Evolutionary conservation across 2,888 invertebrate genomes (phyloP), one percentile per base, ranked within the genome.

Genomic region (Melieria crassipennis): DNA sequence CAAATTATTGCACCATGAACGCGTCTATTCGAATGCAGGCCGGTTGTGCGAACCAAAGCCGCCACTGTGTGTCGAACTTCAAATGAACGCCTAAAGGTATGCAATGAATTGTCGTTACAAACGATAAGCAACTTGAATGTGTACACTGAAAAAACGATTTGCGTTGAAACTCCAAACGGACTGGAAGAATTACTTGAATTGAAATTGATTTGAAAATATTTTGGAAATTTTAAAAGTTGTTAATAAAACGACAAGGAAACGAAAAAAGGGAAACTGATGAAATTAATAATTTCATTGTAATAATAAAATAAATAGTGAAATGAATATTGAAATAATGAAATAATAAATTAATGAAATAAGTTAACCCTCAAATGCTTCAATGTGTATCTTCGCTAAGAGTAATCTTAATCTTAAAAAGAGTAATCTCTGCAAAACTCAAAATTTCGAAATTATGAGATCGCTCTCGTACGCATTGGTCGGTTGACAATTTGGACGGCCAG

Each of bases 31-130:
- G 10, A 16, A 56, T 6, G 10, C 7, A 47, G 16, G 46, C 45
- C 9, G 7, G 5, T 5, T 7, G 11, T 42, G 9, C 1, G 10
- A n/a, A n/a, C 42, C 6, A 10, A 10, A 45, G 50, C n/a, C 58
- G 43, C n/a, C 66, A 66, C 66, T 66, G 66, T 66, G 3, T 30
- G 30, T 30, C 30, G 30, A 30, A 10, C 5, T 5, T 4, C 4
- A 11, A 6, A 0, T 5, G 4, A 30, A 7, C n/a, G 69, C 69
- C 69, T 69, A 56, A 69, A 69, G 30, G 62, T 57, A 69, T 52
- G 63, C 69, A 63, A 5, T 47, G 55, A 1, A 47, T 16, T 46
- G 1, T 48, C 4, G 7, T 7, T 48, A 13, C 48, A 48, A n/a
- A 3, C 13, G n/a, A 13, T 60, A 9, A 4, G 6, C 4, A 30